Base-by-base conservation (phyloP, 1,140 invertebrate genomes). In the Hyphantria cunea region DNA sequence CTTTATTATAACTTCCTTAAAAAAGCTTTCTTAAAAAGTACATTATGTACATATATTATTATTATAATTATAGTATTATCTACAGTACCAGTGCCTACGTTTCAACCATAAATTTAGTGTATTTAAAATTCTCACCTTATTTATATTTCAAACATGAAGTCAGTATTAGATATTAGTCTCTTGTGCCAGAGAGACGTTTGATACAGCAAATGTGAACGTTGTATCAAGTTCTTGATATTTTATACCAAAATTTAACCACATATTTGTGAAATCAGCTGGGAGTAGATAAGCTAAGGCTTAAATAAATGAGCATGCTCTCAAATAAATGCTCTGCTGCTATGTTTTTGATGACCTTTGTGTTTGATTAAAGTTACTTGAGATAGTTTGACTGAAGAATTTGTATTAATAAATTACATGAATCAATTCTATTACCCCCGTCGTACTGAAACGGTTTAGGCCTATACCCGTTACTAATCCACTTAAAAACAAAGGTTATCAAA, bases 201-300 rank as follows among this genome's bases (percentile, higher is more conserved):
- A 58, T 58, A 49, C 15, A 14, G 55, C 33, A 49, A 58, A 58
- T 49, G 34, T 47, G 17, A 49, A 58, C 34, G 31, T 58, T 58
- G 55, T 33, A 49, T 58, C 55, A 11, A 58, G 48, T 58, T 58
- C 55, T 49, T 33, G 47, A 58, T 58, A 58, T 58, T 58, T 58
- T 49, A 32, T 31, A 33, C 13, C 33, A 41, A 45, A 45, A 25
- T 48, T 45, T 25, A 11, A 58, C 44, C 55, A 11, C 55, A 39
- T 15, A 49, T 13, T 58, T 48, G 55, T 58, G 55, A 58, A 58
- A 14, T 58, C 55, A 58, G 39, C 45, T 58, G 55, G 55, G 55
- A 58, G 45, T 10, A 58, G 55, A 58, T 58, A 58, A 49, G 45
- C 45, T 39, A 33, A 47, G 45, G 55, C 45, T 48, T 58, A 58